Conservation (phyloP, 2,888 invertebrate genomes). For the Dendrolimus houi region DNA sequence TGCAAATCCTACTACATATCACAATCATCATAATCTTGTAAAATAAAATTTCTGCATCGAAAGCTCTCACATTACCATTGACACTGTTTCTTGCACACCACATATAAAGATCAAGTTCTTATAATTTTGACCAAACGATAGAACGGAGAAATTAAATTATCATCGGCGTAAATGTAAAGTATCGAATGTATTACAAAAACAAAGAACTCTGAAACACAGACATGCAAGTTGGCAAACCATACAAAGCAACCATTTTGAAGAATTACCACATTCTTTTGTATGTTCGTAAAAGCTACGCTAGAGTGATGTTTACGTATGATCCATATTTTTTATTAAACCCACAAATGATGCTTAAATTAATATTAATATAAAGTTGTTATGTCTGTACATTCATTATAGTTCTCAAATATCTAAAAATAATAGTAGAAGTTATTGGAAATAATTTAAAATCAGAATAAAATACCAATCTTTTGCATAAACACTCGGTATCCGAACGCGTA, state of each 20-base stretch:
- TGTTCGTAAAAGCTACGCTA: conserved; percentile 51
- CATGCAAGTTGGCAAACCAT: conserved; percentile 79
- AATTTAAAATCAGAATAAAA: too few relatives aligned
- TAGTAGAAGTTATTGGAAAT: too few relatives aligned
- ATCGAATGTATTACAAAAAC: conserved; percentile 58
- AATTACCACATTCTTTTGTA: conserved; percentile 83
- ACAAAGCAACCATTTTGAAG: conserved; percentile 84
- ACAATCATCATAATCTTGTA: conserved; percentile 60
- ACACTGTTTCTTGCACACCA: conserved; percentile 59
- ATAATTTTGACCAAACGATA: conserved; percentile 30
- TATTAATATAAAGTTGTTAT: too few relatives aligned
- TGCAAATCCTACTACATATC: conserved; percentile 42
- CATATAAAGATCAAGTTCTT: conserved; percentile 31
- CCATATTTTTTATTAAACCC: conserved; percentile 11
- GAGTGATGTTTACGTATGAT: conserved; percentile 34
- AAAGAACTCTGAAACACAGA: conserved; percentile 73
- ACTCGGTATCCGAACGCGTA: neutral
- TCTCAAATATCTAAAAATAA: too few relatives aligned
- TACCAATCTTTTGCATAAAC: too few relatives aligned
- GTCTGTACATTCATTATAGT: too few relatives aligned
- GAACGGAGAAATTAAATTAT: conserved; percentile 27
- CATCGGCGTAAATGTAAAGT: conserved; percentile 35
- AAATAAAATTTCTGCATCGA: conserved; percentile 56
- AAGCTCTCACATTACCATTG: conserved; percentile 75
- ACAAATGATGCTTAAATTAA: neutral